Conservation (phyloP, 2,797 vertebrate species). For the Acrossocheilus wenchowensis region DNA sequence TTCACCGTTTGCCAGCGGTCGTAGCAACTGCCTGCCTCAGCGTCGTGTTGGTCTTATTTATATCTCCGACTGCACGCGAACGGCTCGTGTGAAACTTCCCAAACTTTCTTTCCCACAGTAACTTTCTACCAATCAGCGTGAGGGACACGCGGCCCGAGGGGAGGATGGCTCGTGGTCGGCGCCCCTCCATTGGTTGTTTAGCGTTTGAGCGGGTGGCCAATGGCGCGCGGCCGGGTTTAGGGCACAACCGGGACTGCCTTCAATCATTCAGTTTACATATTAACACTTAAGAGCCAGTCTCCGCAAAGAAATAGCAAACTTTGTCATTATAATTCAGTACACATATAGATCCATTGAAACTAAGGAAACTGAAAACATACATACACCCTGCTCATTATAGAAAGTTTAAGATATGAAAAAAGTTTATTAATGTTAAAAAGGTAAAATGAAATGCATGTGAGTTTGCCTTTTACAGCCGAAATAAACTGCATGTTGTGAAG, state of each 20-base stretch:
- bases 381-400: background rate
- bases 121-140: constrained; percentile 95
- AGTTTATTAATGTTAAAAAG: background rate
- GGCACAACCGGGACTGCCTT: constrained; percentile 84
- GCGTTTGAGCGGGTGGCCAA: constrained; percentile 87
- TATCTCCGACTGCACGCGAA: constrained; percentile 95
- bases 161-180: constrained; percentile 94
- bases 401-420: background rate
- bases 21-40: constrained; percentile 70
- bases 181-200: constrained; percentile 92
- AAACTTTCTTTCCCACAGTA: constrained; percentile 99
- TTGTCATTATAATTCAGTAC: constrained; percentile 41
- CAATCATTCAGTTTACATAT: constrained; percentile 84
- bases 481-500: background rate
- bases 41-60: constrained; percentile 88
- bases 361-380: background rate
- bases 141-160: constrained; percentile 90
- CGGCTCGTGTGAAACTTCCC: constrained; percentile 99
- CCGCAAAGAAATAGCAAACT: constrained; percentile 31
- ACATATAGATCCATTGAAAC: constrained; percentile 35
- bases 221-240: constrained; percentile 84
- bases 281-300: constrained; percentile 78
- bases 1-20: constrained; percentile 66
- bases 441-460: background rate
- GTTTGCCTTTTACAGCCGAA: background rate